A percentile compares a stretch with the other conserved stretches of the same genome.
Evolutionary conservation across 2,797 vertebrate species (phyloP).

Genomic region (Tapirus indicus): DNA sequence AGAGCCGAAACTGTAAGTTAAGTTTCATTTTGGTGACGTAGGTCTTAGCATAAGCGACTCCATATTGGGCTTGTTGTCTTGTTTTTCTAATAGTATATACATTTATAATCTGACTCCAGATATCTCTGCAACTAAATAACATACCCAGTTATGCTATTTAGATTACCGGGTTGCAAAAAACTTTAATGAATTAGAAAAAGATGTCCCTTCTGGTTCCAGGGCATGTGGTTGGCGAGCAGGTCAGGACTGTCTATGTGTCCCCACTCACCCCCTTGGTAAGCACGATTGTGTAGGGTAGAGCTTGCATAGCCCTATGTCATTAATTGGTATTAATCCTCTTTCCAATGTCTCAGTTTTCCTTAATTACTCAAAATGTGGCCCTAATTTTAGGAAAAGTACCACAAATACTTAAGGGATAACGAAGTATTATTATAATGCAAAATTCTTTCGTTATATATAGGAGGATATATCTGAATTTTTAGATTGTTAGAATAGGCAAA

Average conservation of each 20-base stretch:
- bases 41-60: background rate
- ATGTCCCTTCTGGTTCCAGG: background rate
- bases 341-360: background rate
- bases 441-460: background rate
- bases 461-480: background rate
- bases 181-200: background rate
- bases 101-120: background rate
- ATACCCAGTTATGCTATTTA: background rate
- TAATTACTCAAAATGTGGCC: background rate
- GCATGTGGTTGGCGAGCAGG: background rate
- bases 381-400: background rate
- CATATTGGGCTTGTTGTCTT: background rate
- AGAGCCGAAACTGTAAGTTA: background rate
- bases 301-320: background rate
- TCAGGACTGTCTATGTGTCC: background rate
- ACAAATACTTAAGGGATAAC: background rate
- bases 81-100: background rate
- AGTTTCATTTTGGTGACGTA: background rate
- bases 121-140: background rate
- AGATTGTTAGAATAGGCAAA: background rate
- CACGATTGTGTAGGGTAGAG: background rate
- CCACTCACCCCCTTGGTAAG: rapidly evolving
- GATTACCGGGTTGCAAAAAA: background rate
- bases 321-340: background rate
- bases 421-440: background rate